Percentiles rank a stretch among this genome's conserved stretches.
Evolutionary conservation across 2,113 vertebrate genomes (phyloP).

Genomic region (Phaethornis superciliosus): DNA sequence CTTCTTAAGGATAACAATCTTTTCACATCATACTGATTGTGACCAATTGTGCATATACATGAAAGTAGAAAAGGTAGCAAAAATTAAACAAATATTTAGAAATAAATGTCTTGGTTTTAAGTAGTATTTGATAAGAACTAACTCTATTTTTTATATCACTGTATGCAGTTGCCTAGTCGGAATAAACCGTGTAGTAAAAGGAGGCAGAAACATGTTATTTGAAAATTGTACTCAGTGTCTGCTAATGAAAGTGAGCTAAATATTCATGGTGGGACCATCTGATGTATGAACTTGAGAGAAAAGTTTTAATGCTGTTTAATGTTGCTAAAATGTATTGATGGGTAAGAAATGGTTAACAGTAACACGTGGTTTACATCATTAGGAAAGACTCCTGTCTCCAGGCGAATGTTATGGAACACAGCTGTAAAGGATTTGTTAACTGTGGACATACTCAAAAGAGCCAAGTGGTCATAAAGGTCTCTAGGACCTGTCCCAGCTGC

Average conservation of each 20-base stretch:
- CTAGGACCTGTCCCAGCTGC: not conserved
- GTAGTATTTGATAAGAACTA: not conserved
- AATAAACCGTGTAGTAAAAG: not conserved
- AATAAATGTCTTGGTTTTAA: not conserved
- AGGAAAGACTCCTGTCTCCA: not conserved
- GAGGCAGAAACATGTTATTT: not conserved
- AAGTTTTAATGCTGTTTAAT: not conserved
- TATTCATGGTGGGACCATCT: not conserved
- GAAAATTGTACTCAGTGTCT: not conserved
- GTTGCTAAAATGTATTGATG: not conserved
- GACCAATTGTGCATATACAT: not conserved
- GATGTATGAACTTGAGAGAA: not conserved
- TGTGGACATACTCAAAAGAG: not conserved
- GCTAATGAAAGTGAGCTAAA: not conserved
- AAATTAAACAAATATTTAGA: not conserved
- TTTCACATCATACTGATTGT: not conserved
- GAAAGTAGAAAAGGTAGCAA: not conserved
- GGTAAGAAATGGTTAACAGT: not conserved
- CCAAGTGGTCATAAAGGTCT: not conserved
- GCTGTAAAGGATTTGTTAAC: not conserved
- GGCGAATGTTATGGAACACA: not conserved
- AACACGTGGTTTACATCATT: not conserved
- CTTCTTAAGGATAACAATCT: not conserved
- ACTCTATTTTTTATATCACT: not conserved
- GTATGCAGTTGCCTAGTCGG: not conserved